Evolutionary conservation across 2,888 invertebrate genomes (phyloP).

Genomic region (Acrobasis repandana): DNA sequence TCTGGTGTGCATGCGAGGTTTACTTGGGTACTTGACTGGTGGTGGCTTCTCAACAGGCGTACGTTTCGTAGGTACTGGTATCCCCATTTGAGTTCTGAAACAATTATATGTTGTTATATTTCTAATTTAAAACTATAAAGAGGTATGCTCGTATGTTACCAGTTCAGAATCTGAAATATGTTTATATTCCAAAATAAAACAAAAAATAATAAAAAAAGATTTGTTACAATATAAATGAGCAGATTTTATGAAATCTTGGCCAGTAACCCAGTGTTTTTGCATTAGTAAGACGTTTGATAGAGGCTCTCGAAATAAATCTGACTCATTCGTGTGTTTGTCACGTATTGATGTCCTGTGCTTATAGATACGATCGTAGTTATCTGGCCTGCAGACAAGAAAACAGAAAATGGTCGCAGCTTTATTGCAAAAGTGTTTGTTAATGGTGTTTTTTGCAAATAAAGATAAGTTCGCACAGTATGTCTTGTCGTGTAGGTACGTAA

Average conservation of each 20-base stretch:
- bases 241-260: background rate
- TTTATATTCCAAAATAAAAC: background rate
- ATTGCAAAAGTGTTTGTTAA: no score
- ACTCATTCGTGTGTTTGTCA: background rate
- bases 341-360: background rate
- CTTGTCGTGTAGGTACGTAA: no score
- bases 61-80: constrained; percentile 66
- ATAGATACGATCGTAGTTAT: no score
- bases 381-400: no score
- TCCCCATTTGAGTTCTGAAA: constrained; percentile 77
- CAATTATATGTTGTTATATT: constrained; percentile 18
- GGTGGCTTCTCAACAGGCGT: constrained; percentile 38
- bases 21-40: constrained; percentile 40
- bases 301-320: background rate
- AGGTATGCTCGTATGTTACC: background rate
- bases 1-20: constrained; percentile 45
- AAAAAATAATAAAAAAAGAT: background rate
- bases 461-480: no score
- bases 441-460: no score
- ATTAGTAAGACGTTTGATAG: background rate
- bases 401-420: no score
- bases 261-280: background rate
- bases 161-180: background rate
- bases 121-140: background rate
- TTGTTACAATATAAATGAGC: background rate